A percentile compares a stretch with the other conserved stretches of the same genome.
Conservation (phyloP, 2,797 vertebrate genomes). For the Sciurus carolinensis region DNA sequence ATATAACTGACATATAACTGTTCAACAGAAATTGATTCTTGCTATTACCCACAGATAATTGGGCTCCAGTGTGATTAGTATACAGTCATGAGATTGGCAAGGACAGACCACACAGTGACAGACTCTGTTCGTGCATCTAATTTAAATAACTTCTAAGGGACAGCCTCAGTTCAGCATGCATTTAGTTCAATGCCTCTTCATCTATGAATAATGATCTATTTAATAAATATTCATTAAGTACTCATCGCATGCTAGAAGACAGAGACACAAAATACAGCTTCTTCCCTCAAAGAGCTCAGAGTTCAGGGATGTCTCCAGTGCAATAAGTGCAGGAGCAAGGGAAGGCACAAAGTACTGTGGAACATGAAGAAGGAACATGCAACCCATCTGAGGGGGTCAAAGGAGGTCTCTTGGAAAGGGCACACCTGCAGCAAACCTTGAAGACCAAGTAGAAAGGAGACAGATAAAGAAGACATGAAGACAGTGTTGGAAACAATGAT, state of each 20-base stretch:
- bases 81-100: background rate
- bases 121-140: background rate
- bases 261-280: background rate
- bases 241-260: background rate
- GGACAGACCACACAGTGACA: background rate
- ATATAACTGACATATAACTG: background rate
- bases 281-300: background rate
- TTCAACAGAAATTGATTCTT: constrained; percentile 27
- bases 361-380: background rate
- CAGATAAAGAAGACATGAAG: constrained; percentile 10
- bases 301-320: background rate
- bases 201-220: constrained; percentile 1
- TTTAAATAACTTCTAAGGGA: constrained; percentile 26
- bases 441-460: background rate
- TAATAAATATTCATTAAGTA: background rate
- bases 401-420: background rate
- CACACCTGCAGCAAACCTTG: background rate
- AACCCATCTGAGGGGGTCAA: background rate
- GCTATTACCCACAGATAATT: background rate
- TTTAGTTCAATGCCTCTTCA: background rate
- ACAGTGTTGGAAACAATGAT: constrained; percentile 25
- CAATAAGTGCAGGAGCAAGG: background rate
- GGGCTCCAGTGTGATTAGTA: background rate
- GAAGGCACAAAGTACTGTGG: background rate
- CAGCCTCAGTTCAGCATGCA: background rate